Conservation (phyloP, 2,113 vertebrate species). For the Oryzias javanicus region DNA sequence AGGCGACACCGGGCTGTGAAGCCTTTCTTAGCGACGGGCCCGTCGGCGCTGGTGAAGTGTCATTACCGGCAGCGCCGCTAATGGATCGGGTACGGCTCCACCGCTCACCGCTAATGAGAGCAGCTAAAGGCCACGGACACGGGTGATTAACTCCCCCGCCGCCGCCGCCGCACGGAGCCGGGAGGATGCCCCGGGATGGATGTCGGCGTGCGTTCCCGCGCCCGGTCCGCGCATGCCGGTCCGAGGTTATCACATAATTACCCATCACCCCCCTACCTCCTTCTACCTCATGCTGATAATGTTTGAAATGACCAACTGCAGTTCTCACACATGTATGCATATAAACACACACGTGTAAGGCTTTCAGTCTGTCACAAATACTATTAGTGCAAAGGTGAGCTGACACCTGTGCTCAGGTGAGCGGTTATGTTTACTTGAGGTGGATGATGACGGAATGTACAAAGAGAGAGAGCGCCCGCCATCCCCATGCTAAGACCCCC, state of each 20-base stretch:
- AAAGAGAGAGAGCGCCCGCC: no score
- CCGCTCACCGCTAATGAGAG: constrained; percentile 85
- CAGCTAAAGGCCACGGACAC: constrained; percentile 83
- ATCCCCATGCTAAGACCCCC: no score
- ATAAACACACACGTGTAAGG: no score
- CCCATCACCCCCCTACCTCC: no score
- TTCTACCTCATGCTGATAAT: no score
- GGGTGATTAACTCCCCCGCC: constrained; percentile 80
- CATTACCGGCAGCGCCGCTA: constrained; percentile 78
- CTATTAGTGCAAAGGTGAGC: no score
- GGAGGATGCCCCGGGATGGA: constrained; percentile 58
- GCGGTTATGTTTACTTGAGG: no score
- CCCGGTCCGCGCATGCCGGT: constrained; percentile 29
- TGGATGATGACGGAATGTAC: no score
- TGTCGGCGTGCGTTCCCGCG: constrained; percentile 39
- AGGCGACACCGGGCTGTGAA: constrained; percentile 22
- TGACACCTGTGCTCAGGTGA: no score
- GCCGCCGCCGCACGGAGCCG: constrained; percentile 44
- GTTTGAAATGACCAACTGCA: no score
- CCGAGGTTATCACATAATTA: constrained; percentile 70
- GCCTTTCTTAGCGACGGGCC: constrained; percentile 67
- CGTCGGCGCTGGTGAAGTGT: constrained; percentile 74
- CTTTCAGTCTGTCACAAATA: no score
- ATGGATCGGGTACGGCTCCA: constrained; percentile 82
- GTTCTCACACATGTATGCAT: no score